Base-by-base conservation (phyloP, 2,113 vertebrate species). In the Redunca redunca region DNA sequence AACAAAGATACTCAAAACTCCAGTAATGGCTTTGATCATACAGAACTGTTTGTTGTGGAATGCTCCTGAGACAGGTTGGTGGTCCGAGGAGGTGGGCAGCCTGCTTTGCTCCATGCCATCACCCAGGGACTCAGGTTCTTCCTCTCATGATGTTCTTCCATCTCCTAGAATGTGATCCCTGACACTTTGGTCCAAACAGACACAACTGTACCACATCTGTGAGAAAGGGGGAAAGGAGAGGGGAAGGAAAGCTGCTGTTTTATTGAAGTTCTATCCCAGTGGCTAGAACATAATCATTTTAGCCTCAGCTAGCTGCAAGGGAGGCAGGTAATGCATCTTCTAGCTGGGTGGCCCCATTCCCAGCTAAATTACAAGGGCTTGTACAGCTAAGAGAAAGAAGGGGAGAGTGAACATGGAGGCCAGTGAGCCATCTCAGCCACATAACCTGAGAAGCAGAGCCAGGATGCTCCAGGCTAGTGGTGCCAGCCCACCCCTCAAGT, bases 311-410 rank as follows among this genome's bases (percentile, higher is more conserved):
- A n/a, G 23, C 53, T 92, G 11, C 6, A 67, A 23, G 36, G 53
- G 46, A 91, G 13, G 7, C 33, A n/a, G 2, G 3, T 30, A 77
- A 60, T 88, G 46, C 6, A 15, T 80, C 62, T n/a, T 89, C 28
- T 60, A n/a, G 2, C 28, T 40, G 23, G 2, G 23, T n/a, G 25
- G 43, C 16, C 43, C 71, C 33, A 3, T 85, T n/a, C 33, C 77
- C 25, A 84, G 57, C 48, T 67, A 17, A 88, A 90, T 52, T 30
- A 30, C 2, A 7, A 46, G 25, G 10, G 2, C 15, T 82, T 64
- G 40, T 92, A 7, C 40, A 60, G 28, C 53, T 82, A 88, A 86
- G 67, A 87, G 48, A n/a, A 94, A 92, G 25, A 92, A 77, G 7
- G 15, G 23, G 15, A 82, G 64, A 43, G 23, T 77, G 62, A 26